These are phyloP conservation scores for Hyppa rectilinea DNA, from an alignment of 2,888 invertebrate species.

Conservation along the genomic window DNA sequence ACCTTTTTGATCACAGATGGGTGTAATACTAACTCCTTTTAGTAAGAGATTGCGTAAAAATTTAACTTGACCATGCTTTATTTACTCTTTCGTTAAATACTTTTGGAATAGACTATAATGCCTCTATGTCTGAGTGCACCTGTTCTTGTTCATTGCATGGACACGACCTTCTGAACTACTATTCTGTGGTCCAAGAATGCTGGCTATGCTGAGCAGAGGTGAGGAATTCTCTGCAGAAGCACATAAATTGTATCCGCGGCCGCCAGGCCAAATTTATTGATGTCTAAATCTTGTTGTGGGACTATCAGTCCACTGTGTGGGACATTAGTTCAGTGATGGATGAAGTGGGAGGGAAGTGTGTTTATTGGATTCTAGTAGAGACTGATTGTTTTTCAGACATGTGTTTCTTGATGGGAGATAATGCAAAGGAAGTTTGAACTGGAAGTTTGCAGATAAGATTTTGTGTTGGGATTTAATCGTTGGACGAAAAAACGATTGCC, in stretches of 20 bases:
- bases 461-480: neutral
- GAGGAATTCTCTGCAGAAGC: slow-evolving; percentile 63
- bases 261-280: slow-evolving; percentile 64
- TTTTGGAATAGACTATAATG: neutral
- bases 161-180: slow-evolving; percentile 4
- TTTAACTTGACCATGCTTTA: neutral
- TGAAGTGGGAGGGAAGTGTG: slow-evolving; percentile 15
- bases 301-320: slow-evolving; percentile 57
- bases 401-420: neutral
- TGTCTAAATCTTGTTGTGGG: slow-evolving; percentile 68
- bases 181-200: slow-evolving; percentile 39
- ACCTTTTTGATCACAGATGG: neutral
- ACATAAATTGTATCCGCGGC: slow-evolving; percentile 60
- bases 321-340: slow-evolving; percentile 53
- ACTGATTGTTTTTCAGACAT: neutral
- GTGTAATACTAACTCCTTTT: too few species aligned
- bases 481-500: neutral
- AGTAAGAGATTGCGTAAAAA: neutral
- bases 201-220: slow-evolving; percentile 53
- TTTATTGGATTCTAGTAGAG: slow-evolving; percentile 13
- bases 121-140: neutral
- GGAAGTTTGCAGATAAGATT: neutral
- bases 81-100: too few species aligned
- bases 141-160: too few species aligned
- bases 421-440: neutral